phyloP scores from a whole-genome alignment of 2,888 invertebrate genomes.

The Lasius fuliginosus region DNA sequence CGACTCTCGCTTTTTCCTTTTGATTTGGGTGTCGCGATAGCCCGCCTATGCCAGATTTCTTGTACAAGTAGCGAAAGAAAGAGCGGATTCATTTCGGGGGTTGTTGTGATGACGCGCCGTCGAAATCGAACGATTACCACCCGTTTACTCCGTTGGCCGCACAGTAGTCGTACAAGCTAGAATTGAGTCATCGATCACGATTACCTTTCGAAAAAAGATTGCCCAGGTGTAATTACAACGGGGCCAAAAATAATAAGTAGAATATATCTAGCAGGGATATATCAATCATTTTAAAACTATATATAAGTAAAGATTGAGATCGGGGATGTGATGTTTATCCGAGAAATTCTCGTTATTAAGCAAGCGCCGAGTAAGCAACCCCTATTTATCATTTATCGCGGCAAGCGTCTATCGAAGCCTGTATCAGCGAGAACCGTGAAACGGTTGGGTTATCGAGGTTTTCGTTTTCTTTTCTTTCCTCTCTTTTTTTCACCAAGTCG shows the following conservation, averaged over 20 bases:
- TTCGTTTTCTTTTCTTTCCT: conserved; percentile 35
- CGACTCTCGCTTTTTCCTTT: conserved; percentile 61
- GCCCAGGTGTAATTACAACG: not conserved
- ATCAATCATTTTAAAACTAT: not conserved
- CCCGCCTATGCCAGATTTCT: conserved; percentile 56
- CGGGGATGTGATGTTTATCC: conserved; percentile 41
- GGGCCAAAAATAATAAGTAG: not conserved
- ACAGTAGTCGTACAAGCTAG: not conserved
- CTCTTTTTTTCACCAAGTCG: conserved; percentile 12
- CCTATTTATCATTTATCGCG: conserved; percentile 58
- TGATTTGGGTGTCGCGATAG: conserved; percentile 77
- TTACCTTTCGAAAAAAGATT: not conserved
- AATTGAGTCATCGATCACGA: not conserved
- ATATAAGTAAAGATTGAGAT: conserved; percentile 45
- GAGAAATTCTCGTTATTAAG: conserved; percentile 12
- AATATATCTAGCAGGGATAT: not conserved
- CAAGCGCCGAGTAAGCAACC: conserved; percentile 65
- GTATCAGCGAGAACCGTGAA: conserved; percentile 64
- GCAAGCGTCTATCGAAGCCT: conserved; percentile 49
- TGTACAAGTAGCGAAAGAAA: conserved; percentile 36
- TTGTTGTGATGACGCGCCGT: conserved; percentile 43
- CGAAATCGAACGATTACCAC: conserved; percentile 13
- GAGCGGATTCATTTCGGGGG: conserved; percentile 61
- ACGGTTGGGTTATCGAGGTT: conserved; percentile 63
- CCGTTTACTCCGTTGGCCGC: not conserved